These are phyloP conservation scores for Bombylius major DNA, from an alignment of 2,888 invertebrate genomes.

Conservation along the genomic window DNA sequence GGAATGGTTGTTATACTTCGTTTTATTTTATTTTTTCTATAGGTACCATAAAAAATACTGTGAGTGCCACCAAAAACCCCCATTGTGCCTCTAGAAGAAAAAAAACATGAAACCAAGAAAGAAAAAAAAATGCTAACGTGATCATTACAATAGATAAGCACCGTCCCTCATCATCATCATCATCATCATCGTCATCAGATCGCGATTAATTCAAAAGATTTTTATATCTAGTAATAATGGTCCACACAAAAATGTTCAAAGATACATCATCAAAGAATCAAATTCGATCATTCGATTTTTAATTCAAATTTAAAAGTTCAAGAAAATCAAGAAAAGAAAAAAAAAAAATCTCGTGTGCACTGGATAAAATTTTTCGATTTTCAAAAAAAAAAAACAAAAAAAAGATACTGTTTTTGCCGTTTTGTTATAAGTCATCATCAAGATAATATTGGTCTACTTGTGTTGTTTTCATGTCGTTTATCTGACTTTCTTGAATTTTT, in stretches of 20 bases:
- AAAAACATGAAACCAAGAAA: not conserved
- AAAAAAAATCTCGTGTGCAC: too few relatives aligned
- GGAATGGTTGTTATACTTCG: too few relatives aligned
- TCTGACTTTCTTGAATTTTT: not conserved
- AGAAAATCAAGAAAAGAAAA: too few relatives aligned
- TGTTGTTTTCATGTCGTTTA: too few relatives aligned
- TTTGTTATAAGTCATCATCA: not conserved
- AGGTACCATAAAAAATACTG: not conserved
- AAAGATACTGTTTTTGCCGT: not conserved
- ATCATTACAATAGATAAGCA: not conserved
- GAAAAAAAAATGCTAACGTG: not conserved
- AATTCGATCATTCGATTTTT: too few relatives aligned
- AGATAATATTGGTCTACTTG: not conserved
- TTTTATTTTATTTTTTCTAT: too few relatives aligned
- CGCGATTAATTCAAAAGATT: not conserved
- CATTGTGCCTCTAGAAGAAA: not conserved
- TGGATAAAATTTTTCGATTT: too few relatives aligned
- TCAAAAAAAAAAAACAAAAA: too few relatives aligned
- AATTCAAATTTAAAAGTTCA: too few relatives aligned
- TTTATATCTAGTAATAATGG: not conserved
- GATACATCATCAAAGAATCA: too few relatives aligned
- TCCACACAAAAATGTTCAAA: too few relatives aligned
- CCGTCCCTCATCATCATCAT: not conserved
- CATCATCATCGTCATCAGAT: not conserved
- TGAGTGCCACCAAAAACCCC: not conserved